Evolutionary conservation across 2,113 vertebrate genomes (phyloP), one percentile per base, ranked within the genome.

Genomic region (Paradoxurus hermaphroditus): DNA sequence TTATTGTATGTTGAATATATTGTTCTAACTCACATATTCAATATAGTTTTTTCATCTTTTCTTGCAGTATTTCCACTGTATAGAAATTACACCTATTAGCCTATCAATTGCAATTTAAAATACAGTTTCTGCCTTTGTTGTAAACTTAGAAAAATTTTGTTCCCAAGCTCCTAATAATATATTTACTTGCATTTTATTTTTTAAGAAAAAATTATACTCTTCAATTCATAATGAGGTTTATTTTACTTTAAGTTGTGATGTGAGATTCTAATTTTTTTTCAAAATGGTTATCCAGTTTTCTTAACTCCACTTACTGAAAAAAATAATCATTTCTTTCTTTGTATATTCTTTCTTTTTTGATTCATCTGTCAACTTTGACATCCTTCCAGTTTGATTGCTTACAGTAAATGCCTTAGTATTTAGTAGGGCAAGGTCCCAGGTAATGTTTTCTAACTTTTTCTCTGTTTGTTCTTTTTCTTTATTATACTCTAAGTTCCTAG

Each of bases 61-160:
- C 46, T 44, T 92, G 16, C 5, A 16, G 10, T 59, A 29, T 78
- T 96, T 96, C 21, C 77, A 7, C 16, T 86, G 49, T 34, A 21
- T 93, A 53, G 21, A 78, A 83, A 59, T 39, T 75, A 81, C 41
- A 68, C 29, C 62, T 62, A 82, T 77, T 62, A 81, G 85, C 68
- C n/a, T 65, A 59, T 34, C 4, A 73, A 86, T 70, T 94, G 5
- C 15, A 77, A 63, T 82, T 86, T 5, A 75, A 83, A 85, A 53
- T 68, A 49, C 41, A 65, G 4, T 88, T 77, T 94, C 67, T 97
- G 23, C 11, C 31, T 82, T 95, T 86, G 8, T 63, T 65, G 4
- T 78, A 95, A 97, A 27, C 9, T 72, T 95, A 93, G 46, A 75
- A 77, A 94, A 95, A 86, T 5, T 15, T 11, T 34, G 46, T 95